Evolutionary conservation across 2,113 vertebrate species (phyloP).

Genomic region (Phasianus colchicus): DNA sequence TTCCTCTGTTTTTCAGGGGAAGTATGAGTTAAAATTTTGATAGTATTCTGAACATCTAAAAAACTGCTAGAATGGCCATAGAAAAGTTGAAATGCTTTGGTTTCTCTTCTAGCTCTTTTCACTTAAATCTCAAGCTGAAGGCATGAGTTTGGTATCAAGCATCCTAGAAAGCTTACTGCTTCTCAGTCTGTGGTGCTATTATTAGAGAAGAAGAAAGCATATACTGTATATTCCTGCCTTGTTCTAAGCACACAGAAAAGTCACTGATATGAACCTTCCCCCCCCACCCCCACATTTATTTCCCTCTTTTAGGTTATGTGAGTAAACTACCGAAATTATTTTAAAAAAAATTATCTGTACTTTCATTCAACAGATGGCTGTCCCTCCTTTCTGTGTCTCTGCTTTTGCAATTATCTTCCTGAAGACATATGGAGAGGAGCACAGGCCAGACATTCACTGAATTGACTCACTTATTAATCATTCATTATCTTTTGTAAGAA

Average conservation of each 20-base stretch:
- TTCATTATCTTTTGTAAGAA: slow-evolving; percentile 50
- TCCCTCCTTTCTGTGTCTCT: not conserved
- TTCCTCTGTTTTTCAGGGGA: not conserved
- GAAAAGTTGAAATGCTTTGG: not conserved
- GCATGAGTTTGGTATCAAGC: not conserved
- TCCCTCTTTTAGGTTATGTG: not conserved
- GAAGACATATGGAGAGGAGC: not conserved
- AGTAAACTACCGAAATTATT: not conserved
- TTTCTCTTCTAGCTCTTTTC: not conserved
- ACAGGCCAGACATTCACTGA: slow-evolving; percentile 5
- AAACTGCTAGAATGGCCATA: not conserved
- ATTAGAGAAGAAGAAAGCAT: not conserved
- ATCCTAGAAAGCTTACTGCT: not conserved
- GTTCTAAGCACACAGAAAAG: not conserved
- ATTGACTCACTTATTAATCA: slow-evolving; percentile 54
- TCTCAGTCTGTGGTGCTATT: not conserved
- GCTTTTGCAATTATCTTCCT: slow-evolving; percentile 14
- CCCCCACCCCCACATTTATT: not conserved
- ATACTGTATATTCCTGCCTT: not conserved
- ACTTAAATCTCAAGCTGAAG: not conserved
- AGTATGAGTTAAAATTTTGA: not conserved
- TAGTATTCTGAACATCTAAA: not conserved
- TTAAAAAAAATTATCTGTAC: not conserved
- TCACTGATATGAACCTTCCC: not conserved
- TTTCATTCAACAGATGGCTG: not conserved